phyloP scores from a whole-genome alignment of 1,140 invertebrate genomes.

The Apis cerana region DNA sequence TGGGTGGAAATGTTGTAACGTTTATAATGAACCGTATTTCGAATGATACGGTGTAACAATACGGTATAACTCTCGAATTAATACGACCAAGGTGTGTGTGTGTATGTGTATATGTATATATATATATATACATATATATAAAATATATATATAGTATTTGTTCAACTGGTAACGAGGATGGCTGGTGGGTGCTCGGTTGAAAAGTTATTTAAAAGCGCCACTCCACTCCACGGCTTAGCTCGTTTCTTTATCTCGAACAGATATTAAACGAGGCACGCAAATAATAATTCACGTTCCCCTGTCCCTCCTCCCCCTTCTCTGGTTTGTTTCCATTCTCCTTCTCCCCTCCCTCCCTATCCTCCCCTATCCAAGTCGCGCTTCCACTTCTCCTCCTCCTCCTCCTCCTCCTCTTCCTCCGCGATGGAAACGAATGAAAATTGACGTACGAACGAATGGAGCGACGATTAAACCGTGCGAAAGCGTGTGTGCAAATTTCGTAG shows the following conservation, averaged over 20 bases:
- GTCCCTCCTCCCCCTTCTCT: not conserved
- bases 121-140: too few relatives aligned
- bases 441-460: not conserved
- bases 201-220: conserved; percentile 15
- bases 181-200: not conserved
- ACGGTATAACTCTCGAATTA: conserved; percentile 35
- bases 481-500: conserved; percentile 19
- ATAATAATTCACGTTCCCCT: conserved; percentile 1
- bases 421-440: not conserved
- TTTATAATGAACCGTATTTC: not conserved
- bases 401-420: not conserved
- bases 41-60: conserved; percentile 35
- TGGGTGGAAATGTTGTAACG: not conserved
- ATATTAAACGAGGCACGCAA: conserved; percentile 7
- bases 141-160: not conserved
- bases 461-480: conserved; percentile 12
- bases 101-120: too few relatives aligned
- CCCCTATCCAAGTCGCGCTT: too few relatives aligned
- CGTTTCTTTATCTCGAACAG: not conserved
- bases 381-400: too few relatives aligned
- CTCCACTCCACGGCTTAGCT: not conserved
- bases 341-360: not conserved
- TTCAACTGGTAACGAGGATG: conserved; percentile 11
- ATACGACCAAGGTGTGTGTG: not conserved
- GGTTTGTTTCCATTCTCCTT: not conserved